Evolutionary conservation across 2,797 vertebrate genomes (phyloP), one percentile per base, ranked within the genome.

Genomic region (Danionella dracula): DNA sequence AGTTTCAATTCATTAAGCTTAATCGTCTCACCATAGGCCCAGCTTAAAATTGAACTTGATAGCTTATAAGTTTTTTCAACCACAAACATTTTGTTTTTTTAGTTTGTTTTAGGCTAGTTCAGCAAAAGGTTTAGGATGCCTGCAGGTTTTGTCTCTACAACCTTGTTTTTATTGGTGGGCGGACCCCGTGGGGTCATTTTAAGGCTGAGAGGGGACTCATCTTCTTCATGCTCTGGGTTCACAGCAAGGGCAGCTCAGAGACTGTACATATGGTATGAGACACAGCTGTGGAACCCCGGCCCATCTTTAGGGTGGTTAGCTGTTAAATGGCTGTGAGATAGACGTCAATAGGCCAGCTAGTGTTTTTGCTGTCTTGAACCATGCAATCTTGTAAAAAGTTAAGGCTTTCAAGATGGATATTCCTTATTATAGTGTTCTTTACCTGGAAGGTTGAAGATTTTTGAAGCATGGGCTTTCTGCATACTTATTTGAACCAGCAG

Each of bases 201-300:
- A 46, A 76, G 87, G 85, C 83, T 87, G 87, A 82, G 79, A 85
- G 81, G 80, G 85, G 85, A 83, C 82, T 86, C 83, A 82, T 83
- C 72, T 76, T 74, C 72, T 61, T 58, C 63, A 46, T 23, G 51
- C 29, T 51, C 56, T 12, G 85, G 85, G 90, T 90, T 91, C 90
- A 91, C 70, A 48, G 76, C 73, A 79, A 88, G 89, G 88, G 87
- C 90, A 89, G 82, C 63, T 77, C 79, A 72, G 83, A 88, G 87
- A 89, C 86, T 88, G 87, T 90, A 89, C 89, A 90, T 89, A 87
- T 86, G 83, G 74, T 79, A 76, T 76, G 78, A 44, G 40, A 60
- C 55, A 62, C 76, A 74, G 67, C 70, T 71, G 72, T 38, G 34
- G 16, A 35, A 71, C 60, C 54, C 12, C 45, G 41, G 57, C 63